Percentiles rank a stretch among this genome's conserved stretches.
Conservation (phyloP, 2,797 vertebrate genomes). For the Pantherophis alleghaniensis region DNA sequence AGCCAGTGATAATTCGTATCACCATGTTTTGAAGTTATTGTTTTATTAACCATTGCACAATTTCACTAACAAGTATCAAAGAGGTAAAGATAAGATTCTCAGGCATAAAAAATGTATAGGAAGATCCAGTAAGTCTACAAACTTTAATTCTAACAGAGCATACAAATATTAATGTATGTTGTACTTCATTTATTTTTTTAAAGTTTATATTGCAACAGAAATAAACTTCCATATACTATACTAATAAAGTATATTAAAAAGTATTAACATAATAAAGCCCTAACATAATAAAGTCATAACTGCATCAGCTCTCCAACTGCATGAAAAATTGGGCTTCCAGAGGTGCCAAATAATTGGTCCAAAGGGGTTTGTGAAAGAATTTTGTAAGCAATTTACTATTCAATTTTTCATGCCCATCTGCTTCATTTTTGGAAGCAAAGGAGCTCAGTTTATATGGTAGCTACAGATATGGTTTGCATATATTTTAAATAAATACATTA, state of each 20-base stretch:
- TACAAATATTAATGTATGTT: not conserved
- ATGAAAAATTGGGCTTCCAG: not conserved
- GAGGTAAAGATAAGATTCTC: not conserved
- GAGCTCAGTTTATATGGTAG: not conserved
- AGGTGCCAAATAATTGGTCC: not conserved
- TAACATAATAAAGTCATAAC: not conserved
- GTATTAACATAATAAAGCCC: not conserved
- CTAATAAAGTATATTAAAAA: not conserved
- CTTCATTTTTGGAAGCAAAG: not conserved
- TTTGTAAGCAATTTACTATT: not conserved
- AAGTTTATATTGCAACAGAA: not conserved
- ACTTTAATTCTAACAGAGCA: not conserved
- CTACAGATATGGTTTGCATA: not conserved
- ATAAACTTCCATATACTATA: not conserved
- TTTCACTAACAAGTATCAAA: not conserved
- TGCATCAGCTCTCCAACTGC: not conserved
- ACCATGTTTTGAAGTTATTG: not conserved
- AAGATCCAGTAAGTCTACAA: not conserved
- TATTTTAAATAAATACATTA: not conserved
- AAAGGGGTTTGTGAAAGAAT: not conserved
- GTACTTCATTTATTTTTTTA: not conserved
- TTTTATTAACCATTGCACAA: not conserved
- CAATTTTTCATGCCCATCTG: not conserved
- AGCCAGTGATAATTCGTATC: not conserved
- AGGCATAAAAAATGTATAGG: not conserved